phyloP scores from a whole-genome alignment of 2,888 invertebrate species.

The Drosophila barbarae region DNA sequence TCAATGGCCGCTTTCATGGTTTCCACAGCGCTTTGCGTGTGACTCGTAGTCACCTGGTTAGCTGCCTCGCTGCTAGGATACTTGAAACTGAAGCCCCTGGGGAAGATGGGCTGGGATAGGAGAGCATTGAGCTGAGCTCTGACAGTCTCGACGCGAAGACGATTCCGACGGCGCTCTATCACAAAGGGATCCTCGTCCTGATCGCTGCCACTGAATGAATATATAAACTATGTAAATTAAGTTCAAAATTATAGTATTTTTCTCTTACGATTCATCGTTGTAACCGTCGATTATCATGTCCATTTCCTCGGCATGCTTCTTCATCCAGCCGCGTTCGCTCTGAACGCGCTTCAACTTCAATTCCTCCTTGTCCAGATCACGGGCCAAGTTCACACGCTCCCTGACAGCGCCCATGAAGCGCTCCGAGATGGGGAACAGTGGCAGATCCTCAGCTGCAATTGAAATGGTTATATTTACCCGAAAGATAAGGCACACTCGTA shows the following conservation, averaged over 20 bases:
- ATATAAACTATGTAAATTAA: accelerated
- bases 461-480: not conserved
- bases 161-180: slow-evolving; percentile 76
- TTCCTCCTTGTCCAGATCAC: slow-evolving; percentile 89
- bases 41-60: slow-evolving; percentile 61
- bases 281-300: slow-evolving; percentile 94
- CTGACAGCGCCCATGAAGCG: slow-evolving; percentile 83
- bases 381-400: slow-evolving; percentile 87
- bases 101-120: slow-evolving; percentile 83
- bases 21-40: slow-evolving; percentile 80
- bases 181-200: slow-evolving; percentile 77
- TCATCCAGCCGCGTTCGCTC: slow-evolving; percentile 90
- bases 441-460: slow-evolving; percentile 88
- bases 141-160: slow-evolving; percentile 67
- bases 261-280: slow-evolving; percentile 77
- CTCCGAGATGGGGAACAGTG: slow-evolving; percentile 88
- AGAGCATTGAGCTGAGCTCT: slow-evolving; percentile 65
- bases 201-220: slow-evolving; percentile 66
- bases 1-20: slow-evolving; percentile 81
- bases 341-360: slow-evolving; percentile 83
- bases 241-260: accelerated
- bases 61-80: slow-evolving; percentile 76
- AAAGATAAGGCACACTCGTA: not conserved
- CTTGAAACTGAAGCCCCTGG: slow-evolving; percentile 84
- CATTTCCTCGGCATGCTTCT: slow-evolving; percentile 92